Percentiles rank a stretch among this genome's conserved stretches.
Conservation (phyloP, 2,888 invertebrate genomes). For the Chesias legatella region DNA sequence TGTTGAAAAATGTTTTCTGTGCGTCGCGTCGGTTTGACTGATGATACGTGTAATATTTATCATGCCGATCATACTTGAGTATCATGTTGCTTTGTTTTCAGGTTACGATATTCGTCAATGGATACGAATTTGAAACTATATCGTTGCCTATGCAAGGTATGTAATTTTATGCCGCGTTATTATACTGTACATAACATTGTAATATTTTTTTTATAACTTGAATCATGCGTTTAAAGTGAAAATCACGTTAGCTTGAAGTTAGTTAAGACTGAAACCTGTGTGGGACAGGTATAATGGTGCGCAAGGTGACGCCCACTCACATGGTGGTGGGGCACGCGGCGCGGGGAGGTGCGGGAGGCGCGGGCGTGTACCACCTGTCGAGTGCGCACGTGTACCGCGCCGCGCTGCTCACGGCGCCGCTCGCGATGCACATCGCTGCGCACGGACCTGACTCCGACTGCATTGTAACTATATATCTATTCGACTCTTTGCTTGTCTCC, state of each 20-base stretch:
- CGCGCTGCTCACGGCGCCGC: conserved; percentile 72
- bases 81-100: conserved; percentile 29
- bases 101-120: conserved; percentile 81
- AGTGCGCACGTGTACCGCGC: conserved; percentile 77
- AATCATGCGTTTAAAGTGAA: no score
- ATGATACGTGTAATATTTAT: background rate
- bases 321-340: conserved; percentile 75
- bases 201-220: no score
- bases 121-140: conserved; percentile 77
- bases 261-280: no score
- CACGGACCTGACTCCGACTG: conserved; percentile 57
- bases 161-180: conserved; percentile 1
- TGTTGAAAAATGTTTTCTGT: no score
- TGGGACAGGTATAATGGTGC: conserved; percentile 70
- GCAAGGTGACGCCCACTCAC: conserved; percentile 78
- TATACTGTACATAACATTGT: no score
- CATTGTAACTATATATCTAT: no score
- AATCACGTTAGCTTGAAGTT: no score
- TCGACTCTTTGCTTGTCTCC: no score
- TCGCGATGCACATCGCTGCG: conserved; percentile 79
- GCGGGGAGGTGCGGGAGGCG: conserved; percentile 32
- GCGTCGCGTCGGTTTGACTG: background rate
- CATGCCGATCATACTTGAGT: background rate
- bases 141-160: conserved; percentile 80
- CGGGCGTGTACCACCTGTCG: conserved; percentile 70